Evolutionary conservation across 2,888 invertebrate species (phyloP).

Genomic region (Eilema depressum): DNA sequence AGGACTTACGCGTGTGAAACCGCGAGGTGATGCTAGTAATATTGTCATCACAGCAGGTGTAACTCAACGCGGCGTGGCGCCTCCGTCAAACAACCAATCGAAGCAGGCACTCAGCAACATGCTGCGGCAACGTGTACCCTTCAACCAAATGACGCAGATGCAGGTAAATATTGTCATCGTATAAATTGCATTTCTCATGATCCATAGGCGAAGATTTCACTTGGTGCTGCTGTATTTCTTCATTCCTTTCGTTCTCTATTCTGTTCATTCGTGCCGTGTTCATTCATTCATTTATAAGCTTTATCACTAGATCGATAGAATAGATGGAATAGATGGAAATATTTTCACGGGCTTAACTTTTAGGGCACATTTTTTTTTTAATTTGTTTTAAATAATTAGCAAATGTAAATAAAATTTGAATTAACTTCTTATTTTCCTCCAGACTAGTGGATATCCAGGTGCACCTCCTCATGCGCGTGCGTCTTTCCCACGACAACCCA

Average conservation of each 20-base stretch:
- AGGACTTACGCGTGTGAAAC: too few relatives aligned
- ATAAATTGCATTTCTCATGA: background rate
- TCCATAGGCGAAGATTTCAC: too few relatives aligned
- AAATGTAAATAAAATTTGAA: background rate
- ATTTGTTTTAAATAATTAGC: background rate
- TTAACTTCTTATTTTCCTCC: background rate
- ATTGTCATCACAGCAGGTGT: conserved; percentile 62
- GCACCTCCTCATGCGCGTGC: conserved; percentile 74
- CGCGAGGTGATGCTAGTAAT: too few relatives aligned
- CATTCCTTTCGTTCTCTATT: too few relatives aligned
- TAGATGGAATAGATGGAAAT: too few relatives aligned
- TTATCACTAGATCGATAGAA: too few relatives aligned
- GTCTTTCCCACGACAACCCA: conserved; percentile 77
- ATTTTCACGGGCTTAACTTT: too few relatives aligned
- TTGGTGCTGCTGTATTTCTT: too few relatives aligned
- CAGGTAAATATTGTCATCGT: conserved; percentile 58
- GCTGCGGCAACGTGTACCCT: conserved; percentile 92
- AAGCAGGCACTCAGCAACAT: conserved; percentile 95
- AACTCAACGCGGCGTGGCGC: conserved; percentile 73
- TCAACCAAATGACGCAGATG: conserved; percentile 84
- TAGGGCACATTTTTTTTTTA: too few relatives aligned
- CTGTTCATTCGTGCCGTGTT: too few relatives aligned
- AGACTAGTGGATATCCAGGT: conserved; percentile 71
- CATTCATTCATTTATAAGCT: too few relatives aligned
- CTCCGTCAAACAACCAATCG: conserved; percentile 89